Evolutionary conservation across 2,113 vertebrate species (phyloP).

Genomic region (Pygoscelis adeliae): DNA sequence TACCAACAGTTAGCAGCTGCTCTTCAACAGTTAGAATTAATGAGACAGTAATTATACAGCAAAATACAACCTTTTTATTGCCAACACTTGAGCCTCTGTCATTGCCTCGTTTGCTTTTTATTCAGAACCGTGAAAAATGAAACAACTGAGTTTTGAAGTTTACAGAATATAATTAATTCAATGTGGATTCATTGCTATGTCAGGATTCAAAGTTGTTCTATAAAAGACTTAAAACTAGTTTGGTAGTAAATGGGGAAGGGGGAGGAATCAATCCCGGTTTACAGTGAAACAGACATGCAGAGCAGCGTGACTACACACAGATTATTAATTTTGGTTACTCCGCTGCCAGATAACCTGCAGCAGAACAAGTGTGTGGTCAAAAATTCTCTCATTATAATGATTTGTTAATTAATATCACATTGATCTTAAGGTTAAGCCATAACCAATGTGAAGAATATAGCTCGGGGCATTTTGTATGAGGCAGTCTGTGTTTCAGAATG

Average conservation of each 20-base stretch:
- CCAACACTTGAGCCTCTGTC: slow-evolving; percentile 12
- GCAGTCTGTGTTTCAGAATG: background rate
- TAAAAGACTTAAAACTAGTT: background rate
- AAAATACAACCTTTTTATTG: slow-evolving; percentile 1
- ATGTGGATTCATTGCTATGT: background rate
- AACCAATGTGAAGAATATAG: background rate
- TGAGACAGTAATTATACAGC: slow-evolving; percentile 12
- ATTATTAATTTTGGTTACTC: background rate
- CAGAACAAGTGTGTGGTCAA: background rate
- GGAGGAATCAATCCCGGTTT: background rate
- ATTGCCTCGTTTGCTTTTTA: background rate
- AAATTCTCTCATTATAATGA: background rate
- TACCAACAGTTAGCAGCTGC: slow-evolving; percentile 31
- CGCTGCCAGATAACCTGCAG: background rate
- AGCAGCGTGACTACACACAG: background rate
- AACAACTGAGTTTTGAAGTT: background rate
- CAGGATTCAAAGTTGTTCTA: background rate
- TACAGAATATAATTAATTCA: slow-evolving; percentile 43
- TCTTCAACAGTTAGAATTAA: slow-evolving; percentile 41
- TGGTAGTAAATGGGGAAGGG: background rate
- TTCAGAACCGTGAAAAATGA: slow-evolving; percentile 47
- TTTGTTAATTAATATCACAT: background rate
- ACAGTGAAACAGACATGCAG: background rate
- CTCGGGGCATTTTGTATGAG: background rate
- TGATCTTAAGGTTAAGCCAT: background rate